These are phyloP conservation scores for Drosophila eugracilis DNA, from an alignment of 1,140 invertebrate genomes.

Conservation along the genomic window DNA sequence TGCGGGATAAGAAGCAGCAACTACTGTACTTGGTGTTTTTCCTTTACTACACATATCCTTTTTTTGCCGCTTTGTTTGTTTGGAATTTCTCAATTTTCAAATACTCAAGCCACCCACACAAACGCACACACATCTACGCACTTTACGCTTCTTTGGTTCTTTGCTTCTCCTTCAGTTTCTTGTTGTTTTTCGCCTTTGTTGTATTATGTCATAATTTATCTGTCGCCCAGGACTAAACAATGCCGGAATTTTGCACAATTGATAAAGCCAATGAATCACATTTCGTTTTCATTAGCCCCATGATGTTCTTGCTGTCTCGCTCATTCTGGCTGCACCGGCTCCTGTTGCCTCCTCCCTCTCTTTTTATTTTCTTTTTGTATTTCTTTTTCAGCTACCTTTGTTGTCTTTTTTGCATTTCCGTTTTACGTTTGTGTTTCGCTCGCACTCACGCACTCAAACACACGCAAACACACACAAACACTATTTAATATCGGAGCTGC, in stretches of 20 bases:
- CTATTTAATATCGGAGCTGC: no score
- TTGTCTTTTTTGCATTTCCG: slow-evolving; percentile 80
- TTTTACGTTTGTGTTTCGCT: slow-evolving; percentile 69
- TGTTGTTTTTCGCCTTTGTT: slow-evolving; percentile 29
- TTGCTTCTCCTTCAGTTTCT: slow-evolving; percentile 13
- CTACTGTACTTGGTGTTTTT: slow-evolving; percentile 63
- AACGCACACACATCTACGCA: slow-evolving; percentile 30
- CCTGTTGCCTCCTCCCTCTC: slow-evolving; percentile 53
- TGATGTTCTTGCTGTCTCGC: slow-evolving; percentile 12
- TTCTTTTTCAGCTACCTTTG: slow-evolving; percentile 56
- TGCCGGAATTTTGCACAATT: slow-evolving; percentile 67
- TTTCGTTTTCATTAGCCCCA: slow-evolving; percentile 62
- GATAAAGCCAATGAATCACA: slow-evolving; percentile 66
- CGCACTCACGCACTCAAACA: slow-evolving; percentile 40
- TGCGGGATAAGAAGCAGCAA: slow-evolving; percentile 47
- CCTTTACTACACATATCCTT: slow-evolving; percentile 47
- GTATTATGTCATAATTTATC: slow-evolving; percentile 80
- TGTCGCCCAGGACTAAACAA: slow-evolving; percentile 69
- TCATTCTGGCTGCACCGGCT: slow-evolving; percentile 67
- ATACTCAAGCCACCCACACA: slow-evolving; percentile 57
- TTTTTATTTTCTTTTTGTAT: slow-evolving; percentile 10
- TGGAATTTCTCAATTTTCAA: slow-evolving; percentile 71
- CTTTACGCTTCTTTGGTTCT: slow-evolving; percentile 53
- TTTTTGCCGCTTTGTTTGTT: slow-evolving; percentile 65
- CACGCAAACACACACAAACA: slow-evolving; percentile 12